These are phyloP conservation scores for Synergus umbraculus DNA, from an alignment of 2,888 invertebrate species.

Conservation along the genomic window DNA sequence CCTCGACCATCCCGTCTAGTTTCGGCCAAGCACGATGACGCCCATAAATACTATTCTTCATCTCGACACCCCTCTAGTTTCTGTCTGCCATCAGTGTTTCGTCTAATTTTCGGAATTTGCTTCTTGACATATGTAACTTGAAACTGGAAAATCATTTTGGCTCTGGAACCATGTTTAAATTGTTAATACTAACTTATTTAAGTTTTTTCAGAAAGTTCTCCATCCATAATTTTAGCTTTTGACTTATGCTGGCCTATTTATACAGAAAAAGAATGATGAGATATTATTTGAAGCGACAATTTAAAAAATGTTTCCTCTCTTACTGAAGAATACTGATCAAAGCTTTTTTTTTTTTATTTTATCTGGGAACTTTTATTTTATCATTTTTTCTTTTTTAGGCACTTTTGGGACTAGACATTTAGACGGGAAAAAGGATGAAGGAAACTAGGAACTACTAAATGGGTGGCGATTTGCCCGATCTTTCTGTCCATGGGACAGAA, in stretches of 20 bases:
- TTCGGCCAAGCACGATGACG: slow-evolving; percentile 55
- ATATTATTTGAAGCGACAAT: neutral
- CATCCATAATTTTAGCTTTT: neutral
- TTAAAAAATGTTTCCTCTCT: neutral
- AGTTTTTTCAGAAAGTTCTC: neutral
- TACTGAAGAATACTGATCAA: neutral
- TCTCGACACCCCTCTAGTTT: slow-evolving; percentile 54
- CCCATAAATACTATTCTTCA: slow-evolving; percentile 59
- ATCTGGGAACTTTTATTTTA: too few species aligned
- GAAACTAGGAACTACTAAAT: slow-evolving; percentile 20
- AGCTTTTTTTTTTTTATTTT: too few species aligned
- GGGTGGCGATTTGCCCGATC: slow-evolving; percentile 1
- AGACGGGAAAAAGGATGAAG: neutral
- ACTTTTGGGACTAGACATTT: neutral
- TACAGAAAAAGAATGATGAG: neutral
- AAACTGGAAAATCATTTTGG: too few species aligned
- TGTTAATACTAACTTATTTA: too few species aligned
- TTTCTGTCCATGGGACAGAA: slow-evolving; percentile 20
- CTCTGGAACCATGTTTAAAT: too few species aligned
- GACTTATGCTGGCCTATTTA: neutral
- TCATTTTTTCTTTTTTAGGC: too few species aligned
- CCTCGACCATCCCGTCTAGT: slow-evolving; percentile 58
- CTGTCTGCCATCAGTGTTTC: slow-evolving; percentile 20
- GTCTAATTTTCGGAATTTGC: neutral
- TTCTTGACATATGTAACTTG: too few species aligned